Base-by-base conservation (phyloP, 2,113 vertebrate genomes). In the Alosa alosa region DNA sequence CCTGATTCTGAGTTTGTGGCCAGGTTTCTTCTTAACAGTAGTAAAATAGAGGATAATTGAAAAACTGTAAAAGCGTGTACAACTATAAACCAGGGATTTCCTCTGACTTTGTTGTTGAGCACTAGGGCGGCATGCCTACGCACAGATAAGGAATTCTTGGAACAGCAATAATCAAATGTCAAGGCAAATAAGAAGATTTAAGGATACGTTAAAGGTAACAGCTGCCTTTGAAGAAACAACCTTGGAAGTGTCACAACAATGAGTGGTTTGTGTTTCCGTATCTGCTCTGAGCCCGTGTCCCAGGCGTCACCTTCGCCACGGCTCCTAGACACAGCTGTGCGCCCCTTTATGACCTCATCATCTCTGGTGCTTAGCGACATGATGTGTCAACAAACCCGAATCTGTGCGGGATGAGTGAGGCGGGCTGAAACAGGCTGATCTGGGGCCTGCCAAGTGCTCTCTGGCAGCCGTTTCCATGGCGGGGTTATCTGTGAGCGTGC, bases 321-420 rank as follows among this genome's bases (percentile, higher is more conserved):
- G 13, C 72, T 78, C 72, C 72, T 78, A 17, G 72, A 78, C 31
- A 15, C 72, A 78, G 72, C 72, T 78, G 72, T 39, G 72, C 15
- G 31, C 31, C 11, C 72, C 72, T 39, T 78, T 39, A 36, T 78
- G 72, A 78, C 72, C 72, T 78, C 36, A 39, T 31, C 64, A 6
- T 78, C 11, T 39, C 36, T 78, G 72, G 72, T 13, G 31, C 72
- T 17, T 39, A 78, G 72, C 31, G 72, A 78, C 72, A 36, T 10
- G 13, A 31, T 3, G 72, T 78, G 72, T 78, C 72, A 78, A 78
- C 72, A 78, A 78, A 78, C 8, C 72, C 72, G 15, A 78, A 78
- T 78, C 13, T 39, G 72, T 17, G 31, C 31, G 15, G 72, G 31
- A 78, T 15, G 60, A 64, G 60, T 57, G 52, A 57, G 52, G 52